Evolutionary conservation across 2,797 vertebrate genomes (phyloP).

Genomic region (Tangara arthus): DNA sequence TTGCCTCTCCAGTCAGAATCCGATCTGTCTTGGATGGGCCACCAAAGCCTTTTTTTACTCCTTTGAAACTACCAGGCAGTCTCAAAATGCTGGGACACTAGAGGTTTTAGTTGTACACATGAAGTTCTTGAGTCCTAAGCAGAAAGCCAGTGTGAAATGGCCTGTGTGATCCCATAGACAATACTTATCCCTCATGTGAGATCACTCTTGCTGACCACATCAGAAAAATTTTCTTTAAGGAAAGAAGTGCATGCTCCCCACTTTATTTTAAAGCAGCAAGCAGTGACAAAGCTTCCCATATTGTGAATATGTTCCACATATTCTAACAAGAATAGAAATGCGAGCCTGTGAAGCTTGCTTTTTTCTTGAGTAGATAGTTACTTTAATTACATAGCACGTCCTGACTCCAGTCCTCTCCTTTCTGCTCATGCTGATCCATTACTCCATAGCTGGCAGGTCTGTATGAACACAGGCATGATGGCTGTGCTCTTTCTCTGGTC

Average conservation of each 20-base stretch:
- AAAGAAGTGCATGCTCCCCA: background rate
- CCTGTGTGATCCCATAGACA: background rate
- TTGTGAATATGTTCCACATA: background rate
- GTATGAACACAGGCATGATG: background rate
- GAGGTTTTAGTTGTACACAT: background rate
- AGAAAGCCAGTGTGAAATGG: background rate
- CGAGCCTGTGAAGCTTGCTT: background rate
- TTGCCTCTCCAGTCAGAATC: background rate
- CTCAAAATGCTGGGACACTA: background rate
- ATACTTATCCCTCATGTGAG: background rate
- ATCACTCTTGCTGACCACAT: background rate
- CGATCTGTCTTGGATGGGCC: background rate
- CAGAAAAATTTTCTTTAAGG: background rate
- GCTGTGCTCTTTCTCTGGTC: conserved; percentile 7
- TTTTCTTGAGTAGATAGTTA: background rate
- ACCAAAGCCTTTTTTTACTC: background rate
- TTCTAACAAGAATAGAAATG: background rate
- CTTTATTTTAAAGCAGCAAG: background rate
- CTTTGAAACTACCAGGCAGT: background rate
- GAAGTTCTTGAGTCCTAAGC: background rate
- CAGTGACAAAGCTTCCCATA: background rate
- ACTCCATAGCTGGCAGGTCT: background rate
- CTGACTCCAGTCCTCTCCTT: background rate
- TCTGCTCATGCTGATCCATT: background rate
- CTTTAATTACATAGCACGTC: background rate